Evolutionary conservation across 2,113 vertebrate genomes (phyloP), one percentile per base, ranked within the genome.

Genomic region (Erinaceus europaeus): DNA sequence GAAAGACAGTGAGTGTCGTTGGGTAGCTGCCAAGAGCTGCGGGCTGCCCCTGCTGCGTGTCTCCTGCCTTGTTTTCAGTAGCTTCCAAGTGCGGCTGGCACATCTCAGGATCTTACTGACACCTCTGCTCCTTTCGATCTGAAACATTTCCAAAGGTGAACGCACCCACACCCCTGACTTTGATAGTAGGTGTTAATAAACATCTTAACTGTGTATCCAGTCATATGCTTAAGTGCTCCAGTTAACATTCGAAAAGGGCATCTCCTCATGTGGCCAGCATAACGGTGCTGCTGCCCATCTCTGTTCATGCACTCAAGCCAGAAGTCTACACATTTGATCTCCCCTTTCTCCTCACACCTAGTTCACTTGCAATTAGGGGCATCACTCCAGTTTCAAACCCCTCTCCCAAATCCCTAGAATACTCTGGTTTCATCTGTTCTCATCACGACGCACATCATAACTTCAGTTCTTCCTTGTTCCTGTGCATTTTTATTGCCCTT

Each of bases 361-460:
- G 68, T 55, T 88, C 23, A 32, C n/a, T 17, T 9, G 23, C 50
- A 52, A 8, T 57, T 50, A 64, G 21, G 40, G 38, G 42, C n/a
- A 36, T 20, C 32, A 25, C 7, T 53, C 29, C 11, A 2, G 17
- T 65, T 20, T 15, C 32, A 55, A 21, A 3, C n/a, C 14, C 42
- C 3, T 3, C n/a, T 2, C 46, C 18, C 17, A 15, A 10, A 12
- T 69, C 12, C 36, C 11, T 27, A 0, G 0, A 2, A 21, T 46
- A 11, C 14, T 14, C 20, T 46, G 0, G 11, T n/a, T 74, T 44
- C 18, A 3, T 23, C 17, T 8, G 38, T 50, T 12, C 12, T 46
- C 32, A 8, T 36, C 55, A 0, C 25, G 46, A 48, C n/a, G n/a
- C n/a, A n/a, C n/a, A n/a, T n/a, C n/a, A n/a, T n/a, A n/a, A n/a